Base-by-base conservation (phyloP, 2,797 vertebrate species). In the Coregonus ussuriensis region DNA sequence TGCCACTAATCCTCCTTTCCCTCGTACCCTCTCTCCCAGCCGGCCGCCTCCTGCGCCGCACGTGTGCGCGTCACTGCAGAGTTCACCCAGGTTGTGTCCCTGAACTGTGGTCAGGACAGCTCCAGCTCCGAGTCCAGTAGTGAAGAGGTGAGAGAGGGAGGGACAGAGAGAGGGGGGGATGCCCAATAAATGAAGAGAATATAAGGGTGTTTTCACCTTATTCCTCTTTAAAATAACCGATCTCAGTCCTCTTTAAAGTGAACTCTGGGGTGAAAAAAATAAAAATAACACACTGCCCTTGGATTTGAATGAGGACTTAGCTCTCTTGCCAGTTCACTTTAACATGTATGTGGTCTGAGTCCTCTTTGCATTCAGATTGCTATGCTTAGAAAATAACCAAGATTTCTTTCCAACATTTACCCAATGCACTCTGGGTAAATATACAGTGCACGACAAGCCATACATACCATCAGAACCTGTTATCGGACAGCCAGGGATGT, bases 101-200 rank as follows among this genome's bases (percentile, higher is more conserved):
- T 91, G 68, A 83, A 41, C 1, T 94, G 93, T 31, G 59, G 76
- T 78, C 70, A 16, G 6, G 15, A 83, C 77, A 90, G 87, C 83
- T 90, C 87, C 67, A 92, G 91, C 83, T 88, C 87, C 0, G 89
- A 90, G 81, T 92, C 91, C 79, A 93, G 90, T 6, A 86, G 86
- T 18, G 91, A 92, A 78, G 91, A 92, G 89, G 92, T 93, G 25
- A 16, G n/a, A 18, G 18, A 41, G 52, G 18, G 15, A 15, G 16
- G 47, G 6, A 47, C 11, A 41, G 16, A 25, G 14, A n/a, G 18
- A 9, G 31, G 65, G 15, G 65, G 15, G 52, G 21, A 41, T 41
- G 37, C 7, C 37, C 41, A 41, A 41, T 41, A 9, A 1, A 9
- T 41, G 41, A n/a, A 56, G 54, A 16, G 16, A 54, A 18, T 1